Conservation (phyloP, 2,888 invertebrate genomes). For the Diadegma fenestrale region DNA sequence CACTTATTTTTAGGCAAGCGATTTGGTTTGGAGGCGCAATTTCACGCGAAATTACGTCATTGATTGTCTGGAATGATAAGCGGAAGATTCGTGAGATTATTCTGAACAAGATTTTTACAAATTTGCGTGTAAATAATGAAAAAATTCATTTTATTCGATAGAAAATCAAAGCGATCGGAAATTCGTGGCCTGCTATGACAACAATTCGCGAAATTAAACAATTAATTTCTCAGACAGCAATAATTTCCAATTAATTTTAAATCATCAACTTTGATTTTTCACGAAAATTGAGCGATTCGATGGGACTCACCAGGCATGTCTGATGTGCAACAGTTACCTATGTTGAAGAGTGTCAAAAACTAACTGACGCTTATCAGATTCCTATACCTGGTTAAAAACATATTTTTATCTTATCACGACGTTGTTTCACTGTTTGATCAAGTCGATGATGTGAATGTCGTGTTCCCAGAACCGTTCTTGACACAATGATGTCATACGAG, state of each 20-base stretch:
- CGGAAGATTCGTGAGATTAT: conserved; percentile 17
- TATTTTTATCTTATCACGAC: conserved; percentile 77
- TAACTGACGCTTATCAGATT: conserved; percentile 72
- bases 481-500: conserved; percentile 19
- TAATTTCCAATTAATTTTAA: neutral
- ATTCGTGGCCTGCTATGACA: neutral
- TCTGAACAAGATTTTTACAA: conserved; percentile 28
- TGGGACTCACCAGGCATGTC: conserved; percentile 75
- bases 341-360: conserved; percentile 49
- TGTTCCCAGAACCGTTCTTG: conserved; percentile 46
- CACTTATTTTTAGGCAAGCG: neutral
- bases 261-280: neutral
- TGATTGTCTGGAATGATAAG: conserved; percentile 23
- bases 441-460: conserved; percentile 40
- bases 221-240: neutral
- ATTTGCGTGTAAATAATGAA: neutral
- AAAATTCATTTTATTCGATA: neutral
- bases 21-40: neutral
- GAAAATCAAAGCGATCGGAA: neutral
- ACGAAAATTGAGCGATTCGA: neutral
- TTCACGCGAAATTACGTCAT: conserved; percentile 33
- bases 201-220: neutral
- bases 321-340: conserved; percentile 45
- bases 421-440: conserved; percentile 68
- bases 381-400: conserved; percentile 71